Evolutionary conservation across 1,140 invertebrate genomes (phyloP).

Genomic region (Tetragnatha versicolor): DNA sequence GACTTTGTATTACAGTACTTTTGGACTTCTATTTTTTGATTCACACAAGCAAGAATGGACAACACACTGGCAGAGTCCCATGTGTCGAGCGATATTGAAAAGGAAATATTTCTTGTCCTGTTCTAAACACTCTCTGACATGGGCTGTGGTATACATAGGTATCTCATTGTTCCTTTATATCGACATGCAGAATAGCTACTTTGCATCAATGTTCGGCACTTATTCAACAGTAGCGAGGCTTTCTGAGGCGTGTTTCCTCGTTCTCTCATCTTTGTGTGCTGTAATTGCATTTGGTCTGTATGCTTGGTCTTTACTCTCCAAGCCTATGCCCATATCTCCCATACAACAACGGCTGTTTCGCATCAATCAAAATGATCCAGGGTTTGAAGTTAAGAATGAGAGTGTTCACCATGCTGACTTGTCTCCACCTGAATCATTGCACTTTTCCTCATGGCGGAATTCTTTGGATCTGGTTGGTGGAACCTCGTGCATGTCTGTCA

Average conservation of each 20-base stretch:
- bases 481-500: background rate
- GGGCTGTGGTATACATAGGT: background rate
- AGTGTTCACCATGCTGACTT: background rate
- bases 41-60: constrained; percentile 23
- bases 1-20: constrained; percentile 5
- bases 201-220: background rate
- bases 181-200: constrained; percentile 2
- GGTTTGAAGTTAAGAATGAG: constrained; percentile 40
- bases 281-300: constrained; percentile 4
- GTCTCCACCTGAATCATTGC: background rate
- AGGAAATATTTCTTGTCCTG: constrained; percentile 23
- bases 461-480: constrained; percentile 12
- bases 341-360: constrained; percentile 48
- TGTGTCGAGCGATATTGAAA: constrained; percentile 30
- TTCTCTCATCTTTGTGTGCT: constrained; percentile 13
- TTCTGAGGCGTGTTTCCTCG: background rate
- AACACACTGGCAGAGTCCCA: constrained; percentile 41
- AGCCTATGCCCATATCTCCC: constrained; percentile 44
- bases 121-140: constrained; percentile 28
- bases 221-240: constrained; percentile 6
- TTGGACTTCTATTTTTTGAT: background rate
- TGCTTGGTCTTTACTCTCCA: constrained; percentile 22
- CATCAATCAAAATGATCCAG: constrained; percentile 54
- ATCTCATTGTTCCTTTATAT: background rate
- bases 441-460: constrained; percentile 9